A percentile compares a stretch with the other conserved stretches of the same genome.
phyloP scores from a whole-genome alignment of 2,888 invertebrate species.

The Brenthis ino region DNA sequence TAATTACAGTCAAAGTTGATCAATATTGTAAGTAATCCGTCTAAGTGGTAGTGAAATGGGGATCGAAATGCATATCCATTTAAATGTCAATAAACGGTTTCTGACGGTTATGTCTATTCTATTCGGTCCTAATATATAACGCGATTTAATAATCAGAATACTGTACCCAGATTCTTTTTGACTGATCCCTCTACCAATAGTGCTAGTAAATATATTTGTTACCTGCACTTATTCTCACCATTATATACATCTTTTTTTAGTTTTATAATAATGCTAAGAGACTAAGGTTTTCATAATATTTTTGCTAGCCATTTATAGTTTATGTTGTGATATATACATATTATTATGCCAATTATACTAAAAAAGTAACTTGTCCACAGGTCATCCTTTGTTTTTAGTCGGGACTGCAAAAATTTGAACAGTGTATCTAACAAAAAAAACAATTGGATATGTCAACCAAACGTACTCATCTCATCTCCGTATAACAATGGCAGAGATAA shows the following conservation, averaged over 20 bases:
- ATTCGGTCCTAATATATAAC: background rate
- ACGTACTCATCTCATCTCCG: background rate
- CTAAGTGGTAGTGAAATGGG: slow-evolving; percentile 12
- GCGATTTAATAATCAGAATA: too few relatives aligned
- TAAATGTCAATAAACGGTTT: background rate
- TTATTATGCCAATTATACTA: too few relatives aligned
- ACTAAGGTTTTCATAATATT: too few relatives aligned
- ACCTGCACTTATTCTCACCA: too few relatives aligned
- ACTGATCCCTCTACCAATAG: background rate
- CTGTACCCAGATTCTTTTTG: background rate
- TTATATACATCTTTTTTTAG: too few relatives aligned
- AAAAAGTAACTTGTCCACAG: too few relatives aligned
- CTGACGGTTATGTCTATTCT: background rate
- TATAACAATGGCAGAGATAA: slow-evolving; percentile 9
- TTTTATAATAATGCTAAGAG: too few relatives aligned
- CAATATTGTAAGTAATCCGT: slow-evolving; percentile 7
- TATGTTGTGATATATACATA: too few relatives aligned
- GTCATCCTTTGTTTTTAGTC: background rate
- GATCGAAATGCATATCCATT: slow-evolving; percentile 8
- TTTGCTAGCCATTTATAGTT: too few relatives aligned
- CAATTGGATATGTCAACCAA: slow-evolving; percentile 11
- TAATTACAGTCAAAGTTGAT: background rate
- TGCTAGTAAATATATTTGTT: too few relatives aligned
- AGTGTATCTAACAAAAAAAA: background rate
- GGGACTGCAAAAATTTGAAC: background rate